A percentile compares a stretch with the other conserved stretches of the same genome.
Conservation (phyloP, 1,140 invertebrate species). For the Andrena cerasifolii region DNA sequence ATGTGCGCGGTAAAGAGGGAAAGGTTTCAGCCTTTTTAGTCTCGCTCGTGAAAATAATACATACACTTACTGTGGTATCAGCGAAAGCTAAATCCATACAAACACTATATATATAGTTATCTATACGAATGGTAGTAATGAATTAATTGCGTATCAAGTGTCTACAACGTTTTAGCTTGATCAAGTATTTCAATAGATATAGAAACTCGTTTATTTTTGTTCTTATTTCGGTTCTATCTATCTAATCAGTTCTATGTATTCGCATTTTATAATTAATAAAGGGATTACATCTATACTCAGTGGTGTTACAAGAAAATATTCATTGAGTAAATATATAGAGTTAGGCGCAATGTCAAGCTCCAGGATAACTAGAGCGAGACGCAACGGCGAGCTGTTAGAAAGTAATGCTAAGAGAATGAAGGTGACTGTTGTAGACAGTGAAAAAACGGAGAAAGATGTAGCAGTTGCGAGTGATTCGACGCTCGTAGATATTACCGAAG, state of each 20-base stretch:
- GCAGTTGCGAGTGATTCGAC: background rate
- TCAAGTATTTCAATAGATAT: background rate
- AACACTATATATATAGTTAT: no score
- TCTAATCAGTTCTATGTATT: no score
- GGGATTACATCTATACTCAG: no score
- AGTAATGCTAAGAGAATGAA: constrained; percentile 57
- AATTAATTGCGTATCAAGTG: no score
- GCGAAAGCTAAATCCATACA: no score
- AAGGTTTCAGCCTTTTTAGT: no score
- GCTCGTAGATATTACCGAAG: constrained; percentile 62
- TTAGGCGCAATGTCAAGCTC: background rate
- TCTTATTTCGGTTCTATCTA: no score
- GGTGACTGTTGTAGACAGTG: constrained; percentile 18
- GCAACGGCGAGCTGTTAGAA: constrained; percentile 52
- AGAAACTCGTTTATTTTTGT: background rate
- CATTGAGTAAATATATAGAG: background rate
- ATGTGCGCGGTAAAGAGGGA: no score
- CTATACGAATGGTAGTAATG: no score
- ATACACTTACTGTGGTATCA: no score
- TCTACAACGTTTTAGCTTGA: background rate
- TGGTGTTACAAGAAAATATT: background rate
- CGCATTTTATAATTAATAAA: no score
- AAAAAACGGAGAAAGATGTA: constrained; percentile 5
- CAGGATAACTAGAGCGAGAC: constrained; percentile 61
- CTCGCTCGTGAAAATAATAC: no score